Evolutionary conservation across 2,888 invertebrate genomes (phyloP), one percentile per base, ranked within the genome.

Genomic region (Volucella bombylans): DNA sequence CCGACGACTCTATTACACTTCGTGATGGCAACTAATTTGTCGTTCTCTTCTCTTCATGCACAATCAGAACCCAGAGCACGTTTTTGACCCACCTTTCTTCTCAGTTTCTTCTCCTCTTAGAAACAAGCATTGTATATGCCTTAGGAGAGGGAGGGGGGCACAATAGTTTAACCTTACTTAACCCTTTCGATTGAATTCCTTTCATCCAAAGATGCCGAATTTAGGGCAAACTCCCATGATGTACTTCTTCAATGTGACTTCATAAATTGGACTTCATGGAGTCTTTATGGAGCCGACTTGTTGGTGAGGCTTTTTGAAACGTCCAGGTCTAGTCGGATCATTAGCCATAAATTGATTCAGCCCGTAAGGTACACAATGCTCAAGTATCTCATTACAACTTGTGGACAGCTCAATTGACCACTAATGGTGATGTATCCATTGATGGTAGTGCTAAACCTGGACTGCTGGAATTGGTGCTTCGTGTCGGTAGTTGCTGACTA

Each of bases 81-180:
- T 85, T 85, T 76, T 81, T 85, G 85, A 85, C 85, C 85, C 77
- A 85, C 76, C 81, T 85, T 81, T 85, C 38, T 23, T 43, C 9
- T 52, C 18, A 45, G 31, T 31, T 31, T 31, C 31, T 31, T 31
- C 31, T 31, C 4, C 31, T 31, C 31, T 31, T 31, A 4, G 31
- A 6, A 31, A 31, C 31, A 31, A 31, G 31, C n/a, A n/a, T n/a
- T n/a, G n/a, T 31, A 31, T 31, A 4, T 6, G 2, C 67, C 15
- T 10, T 31, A 31, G 11, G 9, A 41, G 31, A 8, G 43, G 43
- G 14, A 1, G 41, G 12, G 39, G 38, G 14, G 11, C n/a, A 23
- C 39, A 68, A 76, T 12, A 45, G 45, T 57, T 80, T 81, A 81
- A 81, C 68, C 74, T 43, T 39, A 59, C 68, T 67, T 64, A 76